phyloP scores from a whole-genome alignment of 1,140 invertebrate species.

The Adoxophyes honmai region DNA sequence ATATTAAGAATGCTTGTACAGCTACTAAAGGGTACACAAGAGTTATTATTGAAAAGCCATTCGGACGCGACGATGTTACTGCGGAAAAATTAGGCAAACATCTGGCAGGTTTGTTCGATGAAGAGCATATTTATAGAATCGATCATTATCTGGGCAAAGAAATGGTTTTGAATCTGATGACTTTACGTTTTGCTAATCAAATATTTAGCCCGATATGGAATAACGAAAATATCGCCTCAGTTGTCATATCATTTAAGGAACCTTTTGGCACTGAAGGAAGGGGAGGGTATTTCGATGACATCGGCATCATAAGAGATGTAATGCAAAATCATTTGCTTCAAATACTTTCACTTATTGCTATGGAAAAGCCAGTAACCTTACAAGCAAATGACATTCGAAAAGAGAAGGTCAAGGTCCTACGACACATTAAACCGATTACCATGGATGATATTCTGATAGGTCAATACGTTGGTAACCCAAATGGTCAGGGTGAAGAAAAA shows the following conservation, averaged over 20 bases:
- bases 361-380: conserved; percentile 98
- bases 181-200: conserved; percentile 91
- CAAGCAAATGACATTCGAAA: conserved; percentile 98
- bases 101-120: conserved; percentile 91
- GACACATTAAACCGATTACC: conserved; percentile 87
- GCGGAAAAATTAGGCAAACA: conserved; percentile 93
- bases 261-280: conserved; percentile 98
- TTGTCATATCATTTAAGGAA: conserved; percentile 99
- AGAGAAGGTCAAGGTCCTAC: conserved; percentile 98
- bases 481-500: conserved; percentile 88
- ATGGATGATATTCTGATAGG: conserved; percentile 94
- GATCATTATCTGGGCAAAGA: conserved; percentile 99
- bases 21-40: conserved; percentile 94
- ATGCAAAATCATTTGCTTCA: conserved; percentile 99
- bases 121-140: conserved; percentile 98
- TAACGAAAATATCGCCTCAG: conserved; percentile 95
- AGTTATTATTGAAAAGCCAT: conserved; percentile 99
- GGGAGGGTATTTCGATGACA: conserved; percentile 99
- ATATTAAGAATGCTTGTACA: conserved; percentile 93
- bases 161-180: conserved; percentile 99
- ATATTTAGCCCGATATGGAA: conserved; percentile 95
- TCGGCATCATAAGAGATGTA: conserved; percentile 98
- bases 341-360: conserved; percentile 97
- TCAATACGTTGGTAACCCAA: conserved; percentile 96
- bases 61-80: conserved; percentile 93